Evolutionary conservation across 2,797 vertebrate genomes (phyloP), one percentile per base, ranked within the genome.

Genomic region (Parauchenoglanis ngamensis): DNA sequence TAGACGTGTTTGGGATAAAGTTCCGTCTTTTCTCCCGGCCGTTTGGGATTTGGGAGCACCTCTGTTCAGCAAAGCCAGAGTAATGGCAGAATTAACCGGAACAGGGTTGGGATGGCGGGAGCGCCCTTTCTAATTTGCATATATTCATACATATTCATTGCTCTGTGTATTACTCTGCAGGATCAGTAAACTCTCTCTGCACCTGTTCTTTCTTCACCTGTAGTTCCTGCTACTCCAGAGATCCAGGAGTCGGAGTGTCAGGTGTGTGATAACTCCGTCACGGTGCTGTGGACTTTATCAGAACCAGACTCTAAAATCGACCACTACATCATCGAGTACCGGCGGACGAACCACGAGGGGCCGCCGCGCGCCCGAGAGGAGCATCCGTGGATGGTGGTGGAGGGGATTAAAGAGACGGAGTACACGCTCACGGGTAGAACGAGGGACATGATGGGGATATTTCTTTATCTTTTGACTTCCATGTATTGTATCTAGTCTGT

Each of bases 371-470:
- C 96, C 93, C 95, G 97, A 63, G 98, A 99, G 92, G 98, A 99
- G 68, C 97, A 98, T 88, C 97, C 98, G 89, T 99, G 98, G 98
- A 99, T 99, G 98, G 97, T 99, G 85, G 89, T 97, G 3, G 98
- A 99, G 94, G 98, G 97, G 70, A 97, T 99, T 87, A 95, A 95
- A 79, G 95, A 96, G 91, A 95, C 90, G 0, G 98, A 99, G 89
- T 94, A 96, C 93, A 98, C 95, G 0, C 94, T 99, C 35, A 96
- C 93, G 0, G 97, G 98, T 98, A 87, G 89, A n/a, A 21, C 28
- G 23, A 90, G 8, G 52, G 13, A n/a, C 2, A 49, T 44, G 25
- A 4, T 11, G 13, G 4, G 15, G 63, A 13, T 28, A 65, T 4
- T 2, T 68, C 13, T 31, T 6, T 40, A 40, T 44, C 35, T 40